Evolutionary conservation across 2,113 vertebrate species (phyloP).

Genomic region (Brienomyrus longianalis): DNA sequence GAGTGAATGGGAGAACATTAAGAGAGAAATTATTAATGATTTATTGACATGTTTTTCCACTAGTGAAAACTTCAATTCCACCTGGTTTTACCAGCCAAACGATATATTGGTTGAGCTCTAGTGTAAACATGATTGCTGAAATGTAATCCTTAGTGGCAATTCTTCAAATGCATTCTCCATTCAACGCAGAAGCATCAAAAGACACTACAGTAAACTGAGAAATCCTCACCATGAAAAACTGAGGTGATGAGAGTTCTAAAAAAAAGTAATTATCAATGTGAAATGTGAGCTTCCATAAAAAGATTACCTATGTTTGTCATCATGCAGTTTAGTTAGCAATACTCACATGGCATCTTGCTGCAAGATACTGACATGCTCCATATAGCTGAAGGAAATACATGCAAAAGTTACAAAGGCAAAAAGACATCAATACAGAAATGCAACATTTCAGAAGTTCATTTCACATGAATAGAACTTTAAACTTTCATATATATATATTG

Average conservation of each 20-base stretch:
- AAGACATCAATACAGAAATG: background rate
- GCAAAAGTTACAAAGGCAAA: background rate
- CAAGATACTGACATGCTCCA: constrained; percentile 92
- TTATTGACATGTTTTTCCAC: background rate
- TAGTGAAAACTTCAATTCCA: background rate
- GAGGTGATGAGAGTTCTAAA: background rate
- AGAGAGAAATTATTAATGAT: background rate
- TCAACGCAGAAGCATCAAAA: background rate
- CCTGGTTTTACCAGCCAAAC: background rate
- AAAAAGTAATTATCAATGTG: background rate
- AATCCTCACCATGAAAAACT: background rate
- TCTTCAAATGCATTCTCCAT: background rate
- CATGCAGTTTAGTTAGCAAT: background rate
- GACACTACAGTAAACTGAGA: background rate
- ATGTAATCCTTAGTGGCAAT: background rate
- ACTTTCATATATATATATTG: background rate
- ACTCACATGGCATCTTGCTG: constrained; percentile 97
- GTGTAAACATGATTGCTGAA: background rate
- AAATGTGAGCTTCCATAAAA: background rate
- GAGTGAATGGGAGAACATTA: background rate
- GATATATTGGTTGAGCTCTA: background rate
- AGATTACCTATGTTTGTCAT: background rate
- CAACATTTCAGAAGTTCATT: background rate
- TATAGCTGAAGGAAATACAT: constrained; percentile 66
- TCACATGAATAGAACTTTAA: background rate